phyloP scores from a whole-genome alignment of 2,888 invertebrate genomes.

The Chalcis sispes region DNA sequence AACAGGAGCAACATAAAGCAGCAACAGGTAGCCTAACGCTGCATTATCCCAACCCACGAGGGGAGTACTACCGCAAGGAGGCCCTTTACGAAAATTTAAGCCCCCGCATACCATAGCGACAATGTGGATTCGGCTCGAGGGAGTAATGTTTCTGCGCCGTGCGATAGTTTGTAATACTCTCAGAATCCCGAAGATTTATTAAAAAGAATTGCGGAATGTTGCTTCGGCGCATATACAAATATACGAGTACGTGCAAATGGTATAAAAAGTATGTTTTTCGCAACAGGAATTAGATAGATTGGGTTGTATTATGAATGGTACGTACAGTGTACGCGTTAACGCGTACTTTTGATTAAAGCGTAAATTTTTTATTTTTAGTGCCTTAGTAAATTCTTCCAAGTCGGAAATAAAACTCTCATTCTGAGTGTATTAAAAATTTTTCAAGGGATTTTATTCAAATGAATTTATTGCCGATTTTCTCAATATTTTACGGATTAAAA shows the following conservation, averaged over 20 bases:
- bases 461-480: too few species aligned
- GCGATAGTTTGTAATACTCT: constrained; percentile 4
- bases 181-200: constrained; percentile 4
- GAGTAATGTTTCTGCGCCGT: constrained; percentile 29
- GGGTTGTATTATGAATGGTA: neutral
- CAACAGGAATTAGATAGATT: neutral
- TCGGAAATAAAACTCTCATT: too few species aligned
- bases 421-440: too few species aligned
- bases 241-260: neutral
- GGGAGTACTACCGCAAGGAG: too few species aligned
- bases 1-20: neutral
- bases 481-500: too few species aligned
- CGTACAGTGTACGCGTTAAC: neutral
- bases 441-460: too few species aligned
- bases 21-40: constrained; percentile 42
- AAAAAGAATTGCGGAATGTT: neutral
- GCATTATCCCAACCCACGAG: neutral
- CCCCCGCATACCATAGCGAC: too few species aligned
- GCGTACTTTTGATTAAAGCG: constrained; percentile 3
- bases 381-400: too few species aligned
- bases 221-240: neutral
- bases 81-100: constrained; percentile 5
- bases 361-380: too few species aligned
- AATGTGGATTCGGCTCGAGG: constrained; percentile 37
- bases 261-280: neutral